A percentile compares a stretch with the other conserved stretches of the same genome.
These are phyloP conservation scores for Argya squamiceps DNA, from an alignment of 2,797 vertebrate species.

Conservation along the genomic window DNA sequence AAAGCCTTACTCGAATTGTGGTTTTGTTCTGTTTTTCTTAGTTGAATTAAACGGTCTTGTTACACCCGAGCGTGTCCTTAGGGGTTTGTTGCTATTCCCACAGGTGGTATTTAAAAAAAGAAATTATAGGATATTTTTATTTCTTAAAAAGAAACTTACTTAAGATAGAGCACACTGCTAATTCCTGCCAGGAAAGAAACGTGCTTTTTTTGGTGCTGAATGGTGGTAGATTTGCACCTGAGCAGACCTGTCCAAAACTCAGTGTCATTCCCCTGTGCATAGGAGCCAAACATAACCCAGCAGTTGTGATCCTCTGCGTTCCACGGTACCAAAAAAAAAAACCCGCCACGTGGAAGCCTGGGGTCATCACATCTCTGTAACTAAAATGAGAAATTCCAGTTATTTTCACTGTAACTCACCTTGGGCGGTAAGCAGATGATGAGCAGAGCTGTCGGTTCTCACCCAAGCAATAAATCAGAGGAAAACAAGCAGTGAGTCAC, in stretches of 20 bases:
- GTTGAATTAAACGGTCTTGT: neutral
- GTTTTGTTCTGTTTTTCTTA: neutral
- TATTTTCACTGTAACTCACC: neutral
- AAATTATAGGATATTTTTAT: neutral
- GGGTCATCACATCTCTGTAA: neutral
- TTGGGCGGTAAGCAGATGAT: neutral
- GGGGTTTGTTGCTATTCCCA: neutral
- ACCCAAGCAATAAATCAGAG: neutral
- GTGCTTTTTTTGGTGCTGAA: fast-evolving
- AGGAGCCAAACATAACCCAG: fast-evolving
- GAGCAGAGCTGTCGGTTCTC: neutral
- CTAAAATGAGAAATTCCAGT: neutral
- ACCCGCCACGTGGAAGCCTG: neutral
- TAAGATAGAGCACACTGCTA: neutral
- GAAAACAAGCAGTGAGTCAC: neutral
- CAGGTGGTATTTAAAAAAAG: neutral
- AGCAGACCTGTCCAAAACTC: neutral
- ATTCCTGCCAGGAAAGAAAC: neutral
- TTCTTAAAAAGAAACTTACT: neutral
- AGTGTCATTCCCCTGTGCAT: neutral
- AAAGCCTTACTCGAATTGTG: neutral
- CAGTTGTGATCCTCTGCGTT: neutral
- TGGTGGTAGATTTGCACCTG: neutral
- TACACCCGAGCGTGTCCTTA: neutral
- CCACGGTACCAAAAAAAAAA: neutral